Base-by-base conservation (phyloP, 1,140 invertebrate genomes). In the Bombyx mori region DNA sequence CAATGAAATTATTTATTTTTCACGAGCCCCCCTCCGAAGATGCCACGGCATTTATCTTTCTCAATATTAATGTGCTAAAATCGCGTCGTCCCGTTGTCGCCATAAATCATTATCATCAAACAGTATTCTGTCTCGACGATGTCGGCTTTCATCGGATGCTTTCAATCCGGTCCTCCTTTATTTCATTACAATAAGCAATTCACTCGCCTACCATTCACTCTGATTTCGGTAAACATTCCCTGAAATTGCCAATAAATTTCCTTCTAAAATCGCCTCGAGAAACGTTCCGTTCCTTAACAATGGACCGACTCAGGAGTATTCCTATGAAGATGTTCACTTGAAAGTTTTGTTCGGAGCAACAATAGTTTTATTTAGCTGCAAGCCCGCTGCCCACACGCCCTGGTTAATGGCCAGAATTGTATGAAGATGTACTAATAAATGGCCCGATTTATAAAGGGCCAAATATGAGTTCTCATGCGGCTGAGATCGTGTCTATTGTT, bases 91-190 rank as follows among this genome's bases (percentile, higher is more conserved):
- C 71, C 69, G 69, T 69, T 76, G 79, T 82, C 73, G 71, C 70
- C 79, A 83, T 86, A 83, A 86, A 86, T 86, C 83, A 85, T 83
- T 84, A 83, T 67, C 77, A 79, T 81, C 77, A 86, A 81, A 81
- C 75, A 75, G 63, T 65, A 56, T 62, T 71, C 71, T 70, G 63
- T 55, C 59, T 68, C 61, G 68, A 59, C 68, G 71, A 72, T 64
- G 74, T 75, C 73, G 77, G 66, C 73, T 82, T 84, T 81, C 79
- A 82, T 79, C 76, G 75, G 75, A 77, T 74, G 72, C 71, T 79
- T 83, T 81, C 77, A 83, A 82, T 86, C 76, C 80, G 73, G 69
- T 69, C 61, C 55, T 70, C 77, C 73, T 79, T 86, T 86, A 86
- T 86, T 79, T 77, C 70, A 82, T 85, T 82, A 86, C 80, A 79